phyloP scores from a whole-genome alignment of 2,113 vertebrate species.

The Acrocephalus arundinaceus region DNA sequence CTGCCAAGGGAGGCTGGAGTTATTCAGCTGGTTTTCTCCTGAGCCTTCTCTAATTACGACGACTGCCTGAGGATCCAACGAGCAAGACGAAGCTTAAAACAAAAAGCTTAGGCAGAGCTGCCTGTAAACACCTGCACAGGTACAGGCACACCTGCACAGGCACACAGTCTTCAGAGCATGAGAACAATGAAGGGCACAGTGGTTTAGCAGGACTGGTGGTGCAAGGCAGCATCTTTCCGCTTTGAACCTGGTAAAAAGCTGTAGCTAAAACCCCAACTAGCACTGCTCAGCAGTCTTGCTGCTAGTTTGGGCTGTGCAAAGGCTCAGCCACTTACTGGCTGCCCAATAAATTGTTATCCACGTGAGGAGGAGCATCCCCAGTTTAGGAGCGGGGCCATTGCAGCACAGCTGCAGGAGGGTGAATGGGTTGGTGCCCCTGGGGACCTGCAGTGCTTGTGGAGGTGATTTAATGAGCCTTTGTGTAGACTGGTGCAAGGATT shows the following conservation, averaged over 20 bases:
- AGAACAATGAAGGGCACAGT: background rate
- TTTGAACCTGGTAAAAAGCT: background rate
- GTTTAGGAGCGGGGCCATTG: too few species aligned
- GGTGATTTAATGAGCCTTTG: background rate
- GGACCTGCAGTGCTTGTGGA: background rate
- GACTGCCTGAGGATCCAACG: background rate
- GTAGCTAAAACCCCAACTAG: background rate
- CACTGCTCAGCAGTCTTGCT: background rate
- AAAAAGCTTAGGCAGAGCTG: background rate
- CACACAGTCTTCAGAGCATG: background rate
- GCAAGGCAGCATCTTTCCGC: background rate
- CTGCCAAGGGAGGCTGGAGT: background rate
- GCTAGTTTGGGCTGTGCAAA: background rate
- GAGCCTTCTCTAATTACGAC: background rate
- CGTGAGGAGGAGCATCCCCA: fast-evolving
- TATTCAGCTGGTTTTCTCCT: background rate
- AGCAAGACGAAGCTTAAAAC: background rate
- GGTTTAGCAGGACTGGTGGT: background rate
- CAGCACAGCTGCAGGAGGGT: background rate
- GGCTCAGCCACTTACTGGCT: background rate
- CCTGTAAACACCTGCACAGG: background rate
- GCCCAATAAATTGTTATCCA: background rate
- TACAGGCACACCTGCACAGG: background rate
- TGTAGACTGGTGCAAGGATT: background rate
- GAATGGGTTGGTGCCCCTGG: background rate